phyloP scores from a whole-genome alignment of 2,888 invertebrate species.

The Hydrotaea diabolus region DNA sequence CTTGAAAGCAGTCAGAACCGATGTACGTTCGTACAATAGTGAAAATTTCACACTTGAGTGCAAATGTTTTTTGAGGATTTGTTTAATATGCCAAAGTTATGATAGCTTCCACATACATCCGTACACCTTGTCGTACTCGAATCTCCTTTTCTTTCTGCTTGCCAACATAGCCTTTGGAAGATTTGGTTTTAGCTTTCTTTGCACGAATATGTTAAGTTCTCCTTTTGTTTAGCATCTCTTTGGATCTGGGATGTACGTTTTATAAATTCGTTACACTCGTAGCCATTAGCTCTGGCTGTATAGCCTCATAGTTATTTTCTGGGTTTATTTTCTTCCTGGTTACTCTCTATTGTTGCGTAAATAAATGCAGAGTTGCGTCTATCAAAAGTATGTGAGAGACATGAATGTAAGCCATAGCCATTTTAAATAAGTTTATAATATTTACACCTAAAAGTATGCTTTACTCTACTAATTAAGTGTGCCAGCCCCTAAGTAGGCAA shows the following conservation, averaged over 20 bases:
- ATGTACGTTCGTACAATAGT: no score
- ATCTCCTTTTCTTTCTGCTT: no score
- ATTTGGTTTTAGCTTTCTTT: neutral
- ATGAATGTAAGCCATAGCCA: neutral
- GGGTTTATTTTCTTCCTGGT: neutral
- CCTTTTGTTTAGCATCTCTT: neutral
- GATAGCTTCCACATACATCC: constrained; percentile 35
- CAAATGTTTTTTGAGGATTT: constrained; percentile 57
- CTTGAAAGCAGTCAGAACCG: no score
- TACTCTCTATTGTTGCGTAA: neutral
- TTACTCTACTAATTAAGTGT: neutral
- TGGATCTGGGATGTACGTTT: neutral
- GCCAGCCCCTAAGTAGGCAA: neutral
- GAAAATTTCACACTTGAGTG: constrained; percentile 68
- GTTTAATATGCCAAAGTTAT: constrained; percentile 55
- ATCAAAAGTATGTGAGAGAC: neutral
- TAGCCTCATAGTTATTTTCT: neutral
- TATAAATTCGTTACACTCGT: neutral
- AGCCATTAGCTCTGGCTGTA: neutral
- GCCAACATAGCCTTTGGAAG: neutral
- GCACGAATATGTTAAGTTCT: constrained; percentile 1
- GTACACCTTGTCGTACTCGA: neutral
- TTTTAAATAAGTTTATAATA: neutral
- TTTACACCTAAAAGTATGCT: constrained; percentile 17
- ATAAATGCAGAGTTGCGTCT: neutral